A percentile compares a stretch with the other conserved stretches of the same genome.
These are phyloP conservation scores for Verasper variegatus DNA, from an alignment of 2,113 vertebrate genomes.

Conservation along the genomic window DNA sequence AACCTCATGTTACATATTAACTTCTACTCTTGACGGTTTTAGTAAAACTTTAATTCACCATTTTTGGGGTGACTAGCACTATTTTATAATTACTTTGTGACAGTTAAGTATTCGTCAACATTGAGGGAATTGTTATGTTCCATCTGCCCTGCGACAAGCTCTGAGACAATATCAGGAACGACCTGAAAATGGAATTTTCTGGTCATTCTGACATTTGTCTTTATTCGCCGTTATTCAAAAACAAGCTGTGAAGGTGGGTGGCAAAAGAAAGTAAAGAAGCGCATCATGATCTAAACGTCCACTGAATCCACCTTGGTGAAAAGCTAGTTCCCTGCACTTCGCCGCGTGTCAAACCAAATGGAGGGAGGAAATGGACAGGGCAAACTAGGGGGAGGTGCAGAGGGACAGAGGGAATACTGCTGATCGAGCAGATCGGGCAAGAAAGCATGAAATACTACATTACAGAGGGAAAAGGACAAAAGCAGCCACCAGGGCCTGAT, in stretches of 20 bases:
- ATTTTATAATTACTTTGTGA: constrained; percentile 43
- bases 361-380: constrained; percentile 67
- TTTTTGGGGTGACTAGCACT: constrained; percentile 5
- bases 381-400: constrained; percentile 39
- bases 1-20: constrained; percentile 66
- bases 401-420: constrained; percentile 67
- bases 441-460: constrained; percentile 79
- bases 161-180: constrained; percentile 5
- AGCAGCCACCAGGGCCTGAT: constrained; percentile 73
- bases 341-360: constrained; percentile 46
- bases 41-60: constrained; percentile 60
- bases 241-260: constrained; percentile 33
- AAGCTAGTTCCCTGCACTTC: constrained; percentile 27
- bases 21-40: constrained; percentile 36
- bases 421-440: constrained; percentile 71
- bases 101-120: constrained; percentile 43
- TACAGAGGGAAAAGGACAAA: constrained; percentile 69
- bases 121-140: constrained; percentile 5
- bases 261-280: constrained; percentile 55
- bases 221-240: constrained; percentile 35
- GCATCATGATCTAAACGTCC: constrained; percentile 46
- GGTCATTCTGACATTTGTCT: constrained; percentile 63
- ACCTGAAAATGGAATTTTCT: constrained; percentile 8
- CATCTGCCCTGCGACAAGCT: background rate
- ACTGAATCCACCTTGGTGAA: constrained; percentile 9